phyloP scores from a whole-genome alignment of 1,140 invertebrate species.

The Megathymus violae region DNA sequence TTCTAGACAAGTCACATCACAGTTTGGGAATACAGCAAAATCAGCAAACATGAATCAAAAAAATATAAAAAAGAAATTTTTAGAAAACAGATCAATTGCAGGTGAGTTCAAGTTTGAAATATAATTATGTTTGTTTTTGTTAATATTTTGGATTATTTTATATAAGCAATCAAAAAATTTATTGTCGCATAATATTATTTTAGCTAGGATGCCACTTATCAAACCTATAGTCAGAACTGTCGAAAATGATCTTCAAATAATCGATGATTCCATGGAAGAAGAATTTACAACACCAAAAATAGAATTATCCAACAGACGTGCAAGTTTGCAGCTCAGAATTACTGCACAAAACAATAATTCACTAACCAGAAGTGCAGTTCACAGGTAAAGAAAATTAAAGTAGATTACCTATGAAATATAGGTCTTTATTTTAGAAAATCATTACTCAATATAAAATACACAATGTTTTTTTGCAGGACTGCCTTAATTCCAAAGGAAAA shows the following conservation, averaged over 20 bases:
- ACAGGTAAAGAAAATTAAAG: slow-evolving; percentile 43
- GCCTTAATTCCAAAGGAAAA: slow-evolving; percentile 59
- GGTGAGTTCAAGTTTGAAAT: slow-evolving; percentile 39
- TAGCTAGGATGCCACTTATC: slow-evolving; percentile 44
- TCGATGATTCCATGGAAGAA: slow-evolving; percentile 71
- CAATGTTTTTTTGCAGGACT: slow-evolving; percentile 46
- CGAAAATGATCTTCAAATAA: slow-evolving; percentile 75
- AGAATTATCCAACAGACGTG: slow-evolving; percentile 59
- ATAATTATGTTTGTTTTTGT: too few species aligned
- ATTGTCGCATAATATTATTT: slow-evolving; percentile 39
- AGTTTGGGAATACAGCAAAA: slow-evolving; percentile 42
- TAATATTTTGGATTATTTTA: too few species aligned
- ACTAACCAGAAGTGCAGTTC: slow-evolving; percentile 41
- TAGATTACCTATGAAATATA: background rate
- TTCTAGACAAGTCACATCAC: slow-evolving; percentile 69
- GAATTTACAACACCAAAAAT: slow-evolving; percentile 49
- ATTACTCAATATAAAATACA: slow-evolving; percentile 3
- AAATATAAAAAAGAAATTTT: slow-evolving; percentile 48
- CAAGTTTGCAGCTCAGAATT: slow-evolving; percentile 75
- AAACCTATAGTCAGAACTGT: slow-evolving; percentile 72
- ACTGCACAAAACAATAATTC: slow-evolving; percentile 73
- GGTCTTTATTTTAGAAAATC: too few species aligned
- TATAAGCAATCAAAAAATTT: too few species aligned
- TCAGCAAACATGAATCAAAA: slow-evolving; percentile 42
- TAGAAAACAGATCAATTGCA: slow-evolving; percentile 52